phyloP scores from a whole-genome alignment of 2,888 invertebrate species.

The Ectobius pallidus region DNA sequence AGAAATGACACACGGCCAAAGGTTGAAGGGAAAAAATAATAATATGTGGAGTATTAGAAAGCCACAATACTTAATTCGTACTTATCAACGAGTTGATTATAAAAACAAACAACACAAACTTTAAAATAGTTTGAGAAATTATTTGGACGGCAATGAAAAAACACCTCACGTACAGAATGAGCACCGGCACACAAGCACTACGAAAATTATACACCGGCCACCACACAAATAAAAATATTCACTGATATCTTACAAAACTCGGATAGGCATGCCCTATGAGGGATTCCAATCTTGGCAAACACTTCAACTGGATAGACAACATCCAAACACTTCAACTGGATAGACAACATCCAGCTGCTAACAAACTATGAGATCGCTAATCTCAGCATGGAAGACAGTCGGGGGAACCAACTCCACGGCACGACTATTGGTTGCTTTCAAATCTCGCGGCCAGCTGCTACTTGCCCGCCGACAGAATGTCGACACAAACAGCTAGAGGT shows the following conservation, averaged over 20 bases:
- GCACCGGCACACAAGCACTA: too few species aligned
- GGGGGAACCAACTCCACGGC: neutral
- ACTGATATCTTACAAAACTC: slow-evolving; percentile 13
- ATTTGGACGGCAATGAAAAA: too few species aligned
- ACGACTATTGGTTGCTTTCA: neutral
- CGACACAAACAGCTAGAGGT: neutral
- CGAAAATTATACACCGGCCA: too few species aligned
- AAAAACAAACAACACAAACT: too few species aligned
- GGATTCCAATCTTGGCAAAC: slow-evolving; percentile 3
- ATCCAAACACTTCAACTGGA: slow-evolving; percentile 21
- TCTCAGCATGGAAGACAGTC: neutral
- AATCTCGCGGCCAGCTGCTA: neutral
- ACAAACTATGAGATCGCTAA: neutral
- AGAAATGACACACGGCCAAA: too few species aligned
- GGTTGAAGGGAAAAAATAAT: too few species aligned
- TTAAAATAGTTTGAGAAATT: too few species aligned
- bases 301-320: slow-evolving; percentile 17
- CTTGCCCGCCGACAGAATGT: neutral
- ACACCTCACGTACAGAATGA: too few species aligned
- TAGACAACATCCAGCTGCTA: slow-evolving; percentile 10
- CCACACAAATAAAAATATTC: neutral
- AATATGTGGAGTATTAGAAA: too few species aligned
- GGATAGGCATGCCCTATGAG: slow-evolving; percentile 7
- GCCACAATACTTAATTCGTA: too few species aligned
- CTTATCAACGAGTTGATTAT: too few species aligned